A percentile compares a stretch with the other conserved stretches of the same genome.
Conservation (phyloP, 1,140 invertebrate genomes). For the Lysiphlebus fabarum region DNA sequence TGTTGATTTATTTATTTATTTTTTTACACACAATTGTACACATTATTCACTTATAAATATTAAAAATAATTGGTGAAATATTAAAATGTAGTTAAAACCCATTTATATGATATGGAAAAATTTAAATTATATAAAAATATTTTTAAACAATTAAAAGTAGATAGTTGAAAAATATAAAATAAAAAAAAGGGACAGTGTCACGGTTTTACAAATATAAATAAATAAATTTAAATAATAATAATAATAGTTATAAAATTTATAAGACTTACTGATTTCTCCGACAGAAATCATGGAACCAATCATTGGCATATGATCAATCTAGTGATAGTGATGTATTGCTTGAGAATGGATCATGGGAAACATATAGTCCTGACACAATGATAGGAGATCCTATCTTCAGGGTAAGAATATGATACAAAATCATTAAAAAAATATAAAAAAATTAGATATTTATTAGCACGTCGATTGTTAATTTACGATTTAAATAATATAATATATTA, state of each 20-base stretch:
- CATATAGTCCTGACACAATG: slow-evolving; percentile 57
- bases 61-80: no score
- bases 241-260: no score
- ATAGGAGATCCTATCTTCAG: slow-evolving; percentile 57
- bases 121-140: slow-evolving; percentile 1
- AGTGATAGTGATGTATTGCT: slow-evolving; percentile 60
- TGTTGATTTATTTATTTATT: no score
- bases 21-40: no score
- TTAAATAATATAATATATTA: no score
- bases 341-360: slow-evolving; percentile 65
- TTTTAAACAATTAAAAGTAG: neutral
- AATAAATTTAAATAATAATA: slow-evolving; percentile 8
- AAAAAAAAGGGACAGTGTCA: neutral
- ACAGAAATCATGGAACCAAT: slow-evolving; percentile 54
- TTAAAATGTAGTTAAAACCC: no score
- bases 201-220: neutral
- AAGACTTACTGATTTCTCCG: slow-evolving; percentile 45
- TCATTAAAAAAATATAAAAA: no score
- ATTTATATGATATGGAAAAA: no score
- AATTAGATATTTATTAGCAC: no score
- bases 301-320: slow-evolving; percentile 53
- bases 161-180: neutral
- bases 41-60: no score
- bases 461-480: no score
- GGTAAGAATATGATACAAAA: slow-evolving; percentile 44